Percentiles rank a stretch among this genome's conserved stretches.
These are phyloP conservation scores for Spongia lamella DNA, from an alignment of 37 sponge, comb jelly and placozoan genomes.

Conservation along the genomic window DNA sequence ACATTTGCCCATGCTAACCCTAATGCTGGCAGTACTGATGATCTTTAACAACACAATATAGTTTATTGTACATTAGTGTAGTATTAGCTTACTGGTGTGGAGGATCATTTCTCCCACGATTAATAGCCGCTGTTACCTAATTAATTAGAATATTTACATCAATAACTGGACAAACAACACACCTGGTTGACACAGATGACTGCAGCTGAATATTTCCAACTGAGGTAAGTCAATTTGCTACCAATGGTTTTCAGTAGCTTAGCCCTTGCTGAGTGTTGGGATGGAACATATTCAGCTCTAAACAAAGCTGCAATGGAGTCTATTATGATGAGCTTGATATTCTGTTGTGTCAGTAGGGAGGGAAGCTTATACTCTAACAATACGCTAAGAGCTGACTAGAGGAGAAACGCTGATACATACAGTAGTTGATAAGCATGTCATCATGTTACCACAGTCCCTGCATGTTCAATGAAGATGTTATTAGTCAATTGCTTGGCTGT, in stretches of 20 bases:
- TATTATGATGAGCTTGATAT: slow-evolving; percentile 71
- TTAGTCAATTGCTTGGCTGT: slow-evolving; percentile 42
- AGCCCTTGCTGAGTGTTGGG: slow-evolving; percentile 56
- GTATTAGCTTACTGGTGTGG: no score
- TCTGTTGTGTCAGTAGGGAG: slow-evolving; percentile 42
- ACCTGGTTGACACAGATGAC: slow-evolving; percentile 91
- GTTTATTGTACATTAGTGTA: no score
- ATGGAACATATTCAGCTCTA: slow-evolving; percentile 64
- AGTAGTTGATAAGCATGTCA: background rate
- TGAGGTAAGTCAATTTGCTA: slow-evolving; percentile 38
- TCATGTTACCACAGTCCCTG: slow-evolving; percentile 53
- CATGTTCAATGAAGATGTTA: slow-evolving; percentile 62
- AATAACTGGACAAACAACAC: background rate
- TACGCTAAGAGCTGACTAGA: slow-evolving; percentile 46
- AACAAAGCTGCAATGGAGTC: slow-evolving; percentile 92
- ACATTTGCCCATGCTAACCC: slow-evolving; percentile 80
- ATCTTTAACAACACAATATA: background rate
- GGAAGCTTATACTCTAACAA: slow-evolving; percentile 69
- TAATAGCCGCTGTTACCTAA: no score
- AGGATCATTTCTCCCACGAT: no score
- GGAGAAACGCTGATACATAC: no score
- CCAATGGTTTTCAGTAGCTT: slow-evolving; percentile 65
- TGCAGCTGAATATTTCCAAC: slow-evolving; percentile 37
- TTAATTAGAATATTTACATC: background rate
- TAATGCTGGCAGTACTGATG: slow-evolving; percentile 59